Base-by-base conservation (phyloP, 2,797 vertebrate species). In the Gobionotothen gibberifrons region DNA sequence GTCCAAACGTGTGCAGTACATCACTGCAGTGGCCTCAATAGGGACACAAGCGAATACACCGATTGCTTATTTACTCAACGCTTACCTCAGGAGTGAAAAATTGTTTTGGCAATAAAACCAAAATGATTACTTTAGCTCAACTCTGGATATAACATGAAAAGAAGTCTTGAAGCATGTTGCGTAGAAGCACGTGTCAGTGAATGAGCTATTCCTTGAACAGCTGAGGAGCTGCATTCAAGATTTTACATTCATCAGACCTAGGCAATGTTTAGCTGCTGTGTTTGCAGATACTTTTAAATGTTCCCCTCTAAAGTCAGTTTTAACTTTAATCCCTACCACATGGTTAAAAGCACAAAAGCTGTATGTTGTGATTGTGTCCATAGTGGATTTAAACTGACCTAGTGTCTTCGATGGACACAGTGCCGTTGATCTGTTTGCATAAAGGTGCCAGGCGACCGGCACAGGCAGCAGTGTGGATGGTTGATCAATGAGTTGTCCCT, bases 381-480 rank as follows among this genome's bases (percentile, higher is more conserved):
- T 63, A 4, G 39, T 51, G 48, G 66, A 53, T 70, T 54, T 63
- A 17, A 66, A 77, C 68, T 71, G 58, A 83, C 65, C 68, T 1
- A 3, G 47, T 55, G 54, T 85, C 67, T 60, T 56, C 42, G n/a
- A 85, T 82, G 80, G 85, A 87, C 90, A 87, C 88, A 81, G 88
- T 84, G 86, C 79, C 76, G 57, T 78, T 90, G 81, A 85, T 91
- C 85, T 85, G 79, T 89, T 94, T 94, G 92, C 93, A 93, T 94
- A 91, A 86, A 82, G 43, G 79, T 75, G 80, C 85, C 84, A 87
- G 80, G 79, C 61, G 63, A 67, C 85, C 81, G 88, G 75, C 84
- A 90, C 85, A 89, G 91, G 87, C 86, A 89, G 91, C 89, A 58
- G 74, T 79, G 87, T 86, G 85, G 75, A 79, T 75, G 80, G 77